Evolutionary conservation across 2,888 invertebrate species (phyloP).

Genomic region (Pyrochroa serraticornis): DNA sequence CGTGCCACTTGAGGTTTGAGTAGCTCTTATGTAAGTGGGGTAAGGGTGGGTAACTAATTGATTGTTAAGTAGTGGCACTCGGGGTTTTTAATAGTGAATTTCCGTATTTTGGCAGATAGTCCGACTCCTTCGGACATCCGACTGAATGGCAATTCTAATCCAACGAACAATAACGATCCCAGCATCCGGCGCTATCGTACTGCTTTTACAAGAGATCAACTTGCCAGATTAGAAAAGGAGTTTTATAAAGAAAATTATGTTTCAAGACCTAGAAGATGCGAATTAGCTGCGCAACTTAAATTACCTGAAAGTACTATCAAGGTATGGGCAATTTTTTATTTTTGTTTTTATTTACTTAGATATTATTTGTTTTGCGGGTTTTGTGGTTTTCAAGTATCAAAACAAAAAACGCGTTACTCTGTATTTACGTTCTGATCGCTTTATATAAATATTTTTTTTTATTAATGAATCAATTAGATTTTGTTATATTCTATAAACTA

Average conservation of each 20-base stretch:
- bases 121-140: slow-evolving; percentile 50
- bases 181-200: slow-evolving; percentile 91
- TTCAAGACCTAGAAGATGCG: slow-evolving; percentile 91
- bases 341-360: no score
- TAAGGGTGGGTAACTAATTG: slow-evolving; percentile 15
- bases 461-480: no score
- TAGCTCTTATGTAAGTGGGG: slow-evolving; percentile 29
- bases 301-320: slow-evolving; percentile 98
- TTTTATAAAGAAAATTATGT: slow-evolving; percentile 98
- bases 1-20: slow-evolving; percentile 36
- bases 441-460: no score
- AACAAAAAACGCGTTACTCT: no score
- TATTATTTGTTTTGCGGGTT: no score
- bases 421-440: no score
- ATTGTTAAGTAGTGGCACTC: slow-evolving; percentile 16
- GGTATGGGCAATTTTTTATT: slow-evolving; percentile 62
- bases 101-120: slow-evolving; percentile 56
- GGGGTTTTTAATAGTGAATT: slow-evolving; percentile 9
- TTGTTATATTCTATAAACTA: no score
- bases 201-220: slow-evolving; percentile 94
- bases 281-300: slow-evolving; percentile 89
- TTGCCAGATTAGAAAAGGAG: slow-evolving; percentile 91
- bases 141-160: slow-evolving; percentile 36
- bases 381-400: no score
- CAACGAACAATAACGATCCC: slow-evolving; percentile 58